phyloP scores from a whole-genome alignment of 2,888 invertebrate species.

The Stenoptilia bipunctidactyla region DNA sequence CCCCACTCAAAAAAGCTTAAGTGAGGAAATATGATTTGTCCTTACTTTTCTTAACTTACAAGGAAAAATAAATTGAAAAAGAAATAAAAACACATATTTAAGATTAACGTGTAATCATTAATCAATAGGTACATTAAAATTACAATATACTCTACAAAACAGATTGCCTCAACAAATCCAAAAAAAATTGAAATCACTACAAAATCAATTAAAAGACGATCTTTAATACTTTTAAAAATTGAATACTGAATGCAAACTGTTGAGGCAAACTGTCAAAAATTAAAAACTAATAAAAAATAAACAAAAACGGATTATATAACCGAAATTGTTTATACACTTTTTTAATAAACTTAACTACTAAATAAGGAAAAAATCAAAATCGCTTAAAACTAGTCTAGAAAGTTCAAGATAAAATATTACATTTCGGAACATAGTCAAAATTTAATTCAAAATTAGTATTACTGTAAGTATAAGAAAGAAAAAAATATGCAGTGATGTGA shows the following conservation, averaged over 20 bases:
- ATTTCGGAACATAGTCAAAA: slow-evolving; percentile 7
- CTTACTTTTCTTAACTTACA: too few relatives aligned
- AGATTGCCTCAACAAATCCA: not conserved
- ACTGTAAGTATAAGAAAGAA: too few relatives aligned
- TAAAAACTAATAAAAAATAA: not conserved
- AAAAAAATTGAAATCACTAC: not conserved
- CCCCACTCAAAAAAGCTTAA: too few relatives aligned
- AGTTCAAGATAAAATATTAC: slow-evolving; percentile 1
- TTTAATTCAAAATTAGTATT: too few relatives aligned
- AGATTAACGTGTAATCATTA: slow-evolving; percentile 26
- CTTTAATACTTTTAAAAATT: slow-evolving; percentile 19
- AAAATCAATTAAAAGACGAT: not conserved
- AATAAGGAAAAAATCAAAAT: slow-evolving; percentile 1
- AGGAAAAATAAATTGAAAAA: slow-evolving; percentile 6
- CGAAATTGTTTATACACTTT: too few relatives aligned
- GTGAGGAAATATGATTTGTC: too few relatives aligned
- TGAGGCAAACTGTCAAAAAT: not conserved
- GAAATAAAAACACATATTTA: slow-evolving; percentile 18
- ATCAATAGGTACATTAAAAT: slow-evolving; percentile 36
- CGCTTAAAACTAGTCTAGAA: not conserved
- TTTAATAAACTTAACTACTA: slow-evolving; percentile 5
- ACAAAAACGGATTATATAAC: not conserved
- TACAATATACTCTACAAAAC: slow-evolving; percentile 19
- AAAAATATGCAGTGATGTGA: too few relatives aligned
- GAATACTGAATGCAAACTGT: slow-evolving; percentile 16